Base-by-base conservation (phyloP, 2,113 vertebrate species). In the Todiramphus saurophagus region DNA sequence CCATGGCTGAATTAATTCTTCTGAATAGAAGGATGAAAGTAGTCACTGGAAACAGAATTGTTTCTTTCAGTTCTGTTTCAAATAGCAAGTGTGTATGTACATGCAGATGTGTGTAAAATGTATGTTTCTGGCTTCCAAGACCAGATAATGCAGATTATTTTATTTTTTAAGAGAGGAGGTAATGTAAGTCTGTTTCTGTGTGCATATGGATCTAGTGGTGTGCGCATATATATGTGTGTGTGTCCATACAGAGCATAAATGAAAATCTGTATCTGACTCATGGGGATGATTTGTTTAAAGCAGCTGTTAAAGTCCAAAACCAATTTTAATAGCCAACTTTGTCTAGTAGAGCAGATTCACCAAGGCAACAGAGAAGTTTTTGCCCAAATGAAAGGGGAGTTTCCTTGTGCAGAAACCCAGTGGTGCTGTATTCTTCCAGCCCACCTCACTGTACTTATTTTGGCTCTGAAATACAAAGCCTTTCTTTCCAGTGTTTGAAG, bases 341-440 rank as follows among this genome's bases (percentile, higher is more conserved):
- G 79, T 30, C 59, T 73, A 67, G 59, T 5, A 10, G 62, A 85
- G 39, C 37, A 77, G 39, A 50, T 87, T 96, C 80, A 84, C 92
- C 93, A 87, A 91, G 77, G 88, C 88, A 95, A 80, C 91, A 8
- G 3, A 87, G 62, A 94, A 95, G 50, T 67, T 89, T 95, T 93
- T 85, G 41, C 75, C 55, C 50, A 86, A 92, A 90, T 81, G 76
- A 75, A 72, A 67, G 33, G 46, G 79, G 77, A 56, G 7, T 91
- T 89, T 90, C 44, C 31, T 89, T 80, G 63, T 3, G 3, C 60
- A 83, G 80, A 88, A 94, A 82, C 41, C 44, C 55, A 41, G 37
- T 44, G 33, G 70, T 84, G 60, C 63, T 90, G 37, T 87, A 89
- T 90, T 94, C 60, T 93, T 83, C 48, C 72, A 95, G 43, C 43